phyloP scores from a whole-genome alignment of 1,140 invertebrate genomes.

The Cherax destructor region DNA sequence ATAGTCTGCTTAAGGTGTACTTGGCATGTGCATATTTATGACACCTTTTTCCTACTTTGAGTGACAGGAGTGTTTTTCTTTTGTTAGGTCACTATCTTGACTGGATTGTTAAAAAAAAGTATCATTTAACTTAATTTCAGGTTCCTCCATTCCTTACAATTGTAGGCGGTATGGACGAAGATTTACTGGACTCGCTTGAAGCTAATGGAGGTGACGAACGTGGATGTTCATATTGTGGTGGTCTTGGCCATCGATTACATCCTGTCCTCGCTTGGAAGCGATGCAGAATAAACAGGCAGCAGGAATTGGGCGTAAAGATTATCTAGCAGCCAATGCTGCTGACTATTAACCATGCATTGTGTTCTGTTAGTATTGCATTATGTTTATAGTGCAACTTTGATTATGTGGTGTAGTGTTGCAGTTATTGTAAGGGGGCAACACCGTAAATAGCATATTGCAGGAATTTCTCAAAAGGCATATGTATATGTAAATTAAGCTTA shows the following conservation, averaged over 20 bases:
- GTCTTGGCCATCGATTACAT: constrained; percentile 98
- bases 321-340: constrained; percentile 94
- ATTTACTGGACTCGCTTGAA: constrained; percentile 74
- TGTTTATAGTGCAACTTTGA: not conserved
- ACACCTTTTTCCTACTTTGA: too few species aligned
- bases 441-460: too few species aligned
- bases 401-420: too few species aligned
- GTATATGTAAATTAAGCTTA: too few species aligned
- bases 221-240: constrained; percentile 99
- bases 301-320: constrained; percentile 96
- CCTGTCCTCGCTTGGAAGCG: constrained; percentile 99
- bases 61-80: too few species aligned
- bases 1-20: too few species aligned
- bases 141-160: constrained; percentile 94
- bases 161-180: constrained; percentile 93
- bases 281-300: constrained; percentile 98
- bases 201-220: constrained; percentile 82
- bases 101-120: too few species aligned
- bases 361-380: not conserved
- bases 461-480: too few species aligned
- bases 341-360: constrained; percentile 85
- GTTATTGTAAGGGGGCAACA: too few species aligned
- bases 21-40: too few species aligned
- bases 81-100: too few species aligned
- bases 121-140: constrained; percentile 4